phyloP scores from a whole-genome alignment of 2,888 invertebrate species.

The Endomychus coccineus region DNA sequence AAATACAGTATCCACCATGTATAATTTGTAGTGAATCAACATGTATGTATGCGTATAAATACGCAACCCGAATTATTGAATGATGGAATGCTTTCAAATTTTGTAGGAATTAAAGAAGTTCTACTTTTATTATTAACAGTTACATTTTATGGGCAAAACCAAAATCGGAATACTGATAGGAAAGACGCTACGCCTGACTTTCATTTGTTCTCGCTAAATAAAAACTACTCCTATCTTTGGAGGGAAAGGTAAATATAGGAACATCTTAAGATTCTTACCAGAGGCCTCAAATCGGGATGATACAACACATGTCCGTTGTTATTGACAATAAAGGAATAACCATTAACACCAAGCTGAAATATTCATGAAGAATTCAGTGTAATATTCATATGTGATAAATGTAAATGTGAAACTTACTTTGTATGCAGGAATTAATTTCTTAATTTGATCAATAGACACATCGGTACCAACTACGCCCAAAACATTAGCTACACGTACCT shows the following conservation, averaged over 20 bases:
- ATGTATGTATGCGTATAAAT: too few relatives aligned
- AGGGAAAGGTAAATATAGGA: background rate
- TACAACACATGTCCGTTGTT: conserved; percentile 95
- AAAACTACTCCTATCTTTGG: too few relatives aligned
- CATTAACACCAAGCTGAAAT: conserved; percentile 84
- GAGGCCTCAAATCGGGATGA: conserved; percentile 89
- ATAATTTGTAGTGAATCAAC: too few relatives aligned
- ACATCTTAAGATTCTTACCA: conserved; percentile 52
- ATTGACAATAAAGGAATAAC: conserved; percentile 94
- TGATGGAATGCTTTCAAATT: too few relatives aligned
- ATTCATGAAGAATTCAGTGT: background rate
- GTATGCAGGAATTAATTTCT: conserved; percentile 88
- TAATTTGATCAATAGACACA: conserved; percentile 91
- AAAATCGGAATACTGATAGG: too few relatives aligned
- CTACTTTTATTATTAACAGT: too few relatives aligned
- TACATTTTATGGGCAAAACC: too few relatives aligned
- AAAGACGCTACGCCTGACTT: too few relatives aligned
- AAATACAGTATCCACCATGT: too few relatives aligned
- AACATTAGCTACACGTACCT: conserved; percentile 83
- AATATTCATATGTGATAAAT: background rate
- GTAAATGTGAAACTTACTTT: conserved; percentile 55
- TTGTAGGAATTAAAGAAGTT: too few relatives aligned
- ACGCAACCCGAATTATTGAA: too few relatives aligned
- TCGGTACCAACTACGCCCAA: conserved; percentile 97
- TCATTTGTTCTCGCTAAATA: too few relatives aligned